Evolutionary conservation across 2,888 invertebrate species (phyloP).

Genomic region (Lycaena phlaeas): DNA sequence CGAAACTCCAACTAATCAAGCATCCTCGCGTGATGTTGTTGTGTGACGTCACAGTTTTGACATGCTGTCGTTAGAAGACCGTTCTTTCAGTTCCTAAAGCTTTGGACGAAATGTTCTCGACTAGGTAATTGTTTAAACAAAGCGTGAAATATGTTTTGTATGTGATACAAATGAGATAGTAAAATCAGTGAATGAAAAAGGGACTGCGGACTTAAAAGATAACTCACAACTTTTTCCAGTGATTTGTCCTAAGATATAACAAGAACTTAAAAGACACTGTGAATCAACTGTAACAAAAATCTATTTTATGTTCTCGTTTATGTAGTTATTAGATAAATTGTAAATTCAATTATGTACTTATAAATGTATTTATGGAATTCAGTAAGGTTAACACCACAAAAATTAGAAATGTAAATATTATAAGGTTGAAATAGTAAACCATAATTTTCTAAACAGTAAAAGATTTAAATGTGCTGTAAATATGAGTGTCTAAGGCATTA

Average conservation of each 20-base stretch:
- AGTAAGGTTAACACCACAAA: slow-evolving; percentile 72
- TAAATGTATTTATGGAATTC: slow-evolving; percentile 69
- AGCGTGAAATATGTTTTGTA: slow-evolving; percentile 28
- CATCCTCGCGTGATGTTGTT: slow-evolving; percentile 70
- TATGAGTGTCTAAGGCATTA: slow-evolving; percentile 34
- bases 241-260: slow-evolving; percentile 25
- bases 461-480: slow-evolving; percentile 57
- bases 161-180: slow-evolving; percentile 29
- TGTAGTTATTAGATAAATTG: slow-evolving; percentile 58
- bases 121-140: slow-evolving; percentile 17
- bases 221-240: slow-evolving; percentile 23
- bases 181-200: slow-evolving; percentile 30
- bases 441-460: slow-evolving; percentile 48
- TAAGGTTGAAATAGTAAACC: slow-evolving; percentile 44
- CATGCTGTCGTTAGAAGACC: slow-evolving; percentile 70
- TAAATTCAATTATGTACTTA: slow-evolving; percentile 60
- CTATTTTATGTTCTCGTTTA: slow-evolving; percentile 40
- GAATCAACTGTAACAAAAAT: slow-evolving; percentile 49
- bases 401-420: slow-evolving; percentile 65
- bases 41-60: slow-evolving; percentile 78
- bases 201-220: slow-evolving; percentile 21
- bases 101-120: slow-evolving; percentile 38
- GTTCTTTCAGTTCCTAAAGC: slow-evolving; percentile 71
- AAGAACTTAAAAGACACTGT: slow-evolving; percentile 43
- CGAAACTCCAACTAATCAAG: slow-evolving; percentile 52